A percentile compares a stretch with the other conserved stretches of the same genome.
phyloP scores from a whole-genome alignment of 2,113 vertebrate genomes.

The Phasianus colchicus region DNA sequence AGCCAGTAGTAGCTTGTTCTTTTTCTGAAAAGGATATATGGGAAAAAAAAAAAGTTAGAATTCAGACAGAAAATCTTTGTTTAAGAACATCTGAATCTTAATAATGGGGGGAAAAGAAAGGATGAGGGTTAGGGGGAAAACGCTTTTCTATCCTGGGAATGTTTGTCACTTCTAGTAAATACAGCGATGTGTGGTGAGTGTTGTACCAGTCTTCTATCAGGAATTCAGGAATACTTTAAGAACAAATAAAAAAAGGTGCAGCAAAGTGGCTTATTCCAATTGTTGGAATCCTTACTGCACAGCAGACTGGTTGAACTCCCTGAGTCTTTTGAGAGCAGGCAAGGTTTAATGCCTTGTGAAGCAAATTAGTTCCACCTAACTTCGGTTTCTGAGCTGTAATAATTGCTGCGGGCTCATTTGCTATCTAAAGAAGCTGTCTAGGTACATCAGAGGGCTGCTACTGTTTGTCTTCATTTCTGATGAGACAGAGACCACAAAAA shows the following conservation, averaged over 20 bases:
- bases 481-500: neutral
- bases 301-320: neutral
- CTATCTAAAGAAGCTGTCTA: neutral
- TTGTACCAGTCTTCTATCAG: accelerated
- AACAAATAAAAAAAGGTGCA: neutral
- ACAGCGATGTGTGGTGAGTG: accelerated
- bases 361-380: neutral
- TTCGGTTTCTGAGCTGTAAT: neutral
- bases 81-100: neutral
- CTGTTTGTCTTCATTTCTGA: neutral
- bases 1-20: neutral
- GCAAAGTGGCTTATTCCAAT: neutral
- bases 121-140: neutral
- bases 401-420: neutral
- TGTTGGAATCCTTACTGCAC: neutral
- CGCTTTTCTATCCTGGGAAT: neutral
- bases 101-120: neutral
- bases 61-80: neutral
- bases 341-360: neutral
- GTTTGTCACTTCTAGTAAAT: neutral
- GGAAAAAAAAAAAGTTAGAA: neutral
- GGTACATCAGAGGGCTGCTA: neutral
- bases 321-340: neutral
- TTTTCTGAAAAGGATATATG: neutral
- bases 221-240: neutral